phyloP scores from a whole-genome alignment of 2,797 vertebrate genomes.

The Scarus forsteni region DNA sequence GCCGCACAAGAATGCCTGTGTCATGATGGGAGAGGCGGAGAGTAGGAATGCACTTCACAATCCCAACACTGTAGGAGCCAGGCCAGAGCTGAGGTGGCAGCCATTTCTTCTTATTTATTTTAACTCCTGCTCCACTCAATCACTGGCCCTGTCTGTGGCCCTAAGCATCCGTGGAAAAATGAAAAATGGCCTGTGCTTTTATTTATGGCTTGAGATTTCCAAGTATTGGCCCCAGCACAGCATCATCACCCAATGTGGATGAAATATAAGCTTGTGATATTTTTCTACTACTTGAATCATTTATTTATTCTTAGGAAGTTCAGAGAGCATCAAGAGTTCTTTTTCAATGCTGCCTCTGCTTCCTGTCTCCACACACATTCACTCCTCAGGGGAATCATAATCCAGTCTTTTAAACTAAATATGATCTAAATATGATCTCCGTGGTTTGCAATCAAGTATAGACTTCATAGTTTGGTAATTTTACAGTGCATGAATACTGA shows the following conservation, averaged over 20 bases:
- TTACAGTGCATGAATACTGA: background rate
- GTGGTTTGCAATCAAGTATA: background rate
- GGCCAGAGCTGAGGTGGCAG: constrained; percentile 74
- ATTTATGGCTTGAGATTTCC: constrained; percentile 54
- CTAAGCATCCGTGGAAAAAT: constrained; percentile 66
- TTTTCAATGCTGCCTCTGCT: background rate
- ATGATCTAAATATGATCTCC: background rate
- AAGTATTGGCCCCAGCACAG: constrained; percentile 12
- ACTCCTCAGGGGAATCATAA: background rate
- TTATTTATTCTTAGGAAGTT: constrained; percentile 13
- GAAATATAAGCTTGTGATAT: constrained; percentile 10
- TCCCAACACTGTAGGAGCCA: constrained; percentile 78
- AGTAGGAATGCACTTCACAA: constrained; percentile 83
- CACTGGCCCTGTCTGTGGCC: constrained; percentile 64
- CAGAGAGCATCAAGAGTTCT: background rate
- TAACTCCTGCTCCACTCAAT: constrained; percentile 72
- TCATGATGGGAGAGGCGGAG: constrained; percentile 73
- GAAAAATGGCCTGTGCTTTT: constrained; percentile 53
- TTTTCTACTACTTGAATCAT: background rate
- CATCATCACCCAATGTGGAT: background rate
- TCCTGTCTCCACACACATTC: background rate
- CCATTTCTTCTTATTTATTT: constrained; percentile 78
- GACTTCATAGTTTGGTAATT: background rate
- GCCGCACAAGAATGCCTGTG: constrained; percentile 82
- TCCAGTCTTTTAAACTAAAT: constrained; percentile 1